phyloP scores from a whole-genome alignment of 2,797 vertebrate genomes.

The Periophthalmus magnuspinnatus region DNA sequence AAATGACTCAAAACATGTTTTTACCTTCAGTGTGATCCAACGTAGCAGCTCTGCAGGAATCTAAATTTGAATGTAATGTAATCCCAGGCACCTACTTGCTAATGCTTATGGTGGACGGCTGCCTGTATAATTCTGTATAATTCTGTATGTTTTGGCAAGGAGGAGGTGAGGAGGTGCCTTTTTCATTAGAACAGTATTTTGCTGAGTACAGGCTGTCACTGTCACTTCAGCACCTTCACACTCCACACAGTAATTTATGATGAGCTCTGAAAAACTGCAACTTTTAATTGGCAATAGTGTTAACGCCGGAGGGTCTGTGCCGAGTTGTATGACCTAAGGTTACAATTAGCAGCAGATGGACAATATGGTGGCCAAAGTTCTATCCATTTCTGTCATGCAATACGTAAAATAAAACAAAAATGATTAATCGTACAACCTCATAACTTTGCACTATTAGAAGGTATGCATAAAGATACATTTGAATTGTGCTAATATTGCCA shows the following conservation, averaged over 20 bases:
- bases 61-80: neutral
- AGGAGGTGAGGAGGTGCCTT: conserved; percentile 41
- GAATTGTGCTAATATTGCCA: neutral
- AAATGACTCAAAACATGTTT: too few relatives aligned
- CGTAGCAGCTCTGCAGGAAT: neutral
- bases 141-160: conserved; percentile 43
- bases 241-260: conserved; percentile 16
- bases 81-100: neutral
- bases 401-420: neutral
- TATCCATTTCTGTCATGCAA: neutral
- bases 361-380: too few relatives aligned
- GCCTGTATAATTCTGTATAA: conserved; percentile 54
- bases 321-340: neutral
- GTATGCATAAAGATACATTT: neutral
- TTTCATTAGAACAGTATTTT: conserved; percentile 46
- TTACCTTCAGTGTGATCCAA: neutral
- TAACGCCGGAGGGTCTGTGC: neutral
- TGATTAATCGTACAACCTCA: neutral
- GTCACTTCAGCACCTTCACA: conserved; percentile 23
- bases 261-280: neutral
- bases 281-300: conserved; percentile 1
- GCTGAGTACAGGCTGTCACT: conserved; percentile 43
- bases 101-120: conserved; percentile 46
- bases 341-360: neutral
- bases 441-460: neutral